phyloP scores from a whole-genome alignment of 2,797 vertebrate species.

The Eulemur rubriventer region DNA sequence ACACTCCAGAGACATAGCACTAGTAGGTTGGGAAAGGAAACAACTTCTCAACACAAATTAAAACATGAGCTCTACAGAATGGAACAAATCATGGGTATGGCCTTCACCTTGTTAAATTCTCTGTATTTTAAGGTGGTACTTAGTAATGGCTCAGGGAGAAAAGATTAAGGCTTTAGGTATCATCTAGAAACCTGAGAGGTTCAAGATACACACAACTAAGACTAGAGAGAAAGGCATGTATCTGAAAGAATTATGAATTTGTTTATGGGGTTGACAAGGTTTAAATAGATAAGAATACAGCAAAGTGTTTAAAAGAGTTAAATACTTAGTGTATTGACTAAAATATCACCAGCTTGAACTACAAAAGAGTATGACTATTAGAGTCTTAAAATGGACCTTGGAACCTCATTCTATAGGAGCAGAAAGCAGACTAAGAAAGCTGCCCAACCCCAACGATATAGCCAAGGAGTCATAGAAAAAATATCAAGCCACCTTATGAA shows the following conservation, averaged over 20 bases:
- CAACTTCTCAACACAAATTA: neutral
- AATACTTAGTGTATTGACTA: neutral
- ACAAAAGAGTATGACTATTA: neutral
- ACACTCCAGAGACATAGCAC: neutral
- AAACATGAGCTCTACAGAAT: neutral
- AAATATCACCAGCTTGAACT: neutral
- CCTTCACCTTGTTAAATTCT: neutral
- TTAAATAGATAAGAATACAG: neutral
- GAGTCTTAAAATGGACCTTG: neutral
- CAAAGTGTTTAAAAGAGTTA: neutral
- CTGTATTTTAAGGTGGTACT: neutral
- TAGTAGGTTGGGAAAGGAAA: neutral
- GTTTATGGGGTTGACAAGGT: neutral
- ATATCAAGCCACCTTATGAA: neutral
- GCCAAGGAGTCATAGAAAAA: neutral
- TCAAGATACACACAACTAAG: neutral
- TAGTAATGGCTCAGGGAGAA: neutral
- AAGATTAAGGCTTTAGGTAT: neutral
- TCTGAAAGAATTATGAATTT: neutral
- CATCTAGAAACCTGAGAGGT: neutral
- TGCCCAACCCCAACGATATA: neutral
- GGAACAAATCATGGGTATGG: neutral
- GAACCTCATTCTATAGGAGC: neutral
- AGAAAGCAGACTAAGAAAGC: neutral
- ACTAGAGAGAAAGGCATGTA: neutral